phyloP scores from a whole-genome alignment of 2,797 vertebrate species.

The Mionectes olivaceus region DNA sequence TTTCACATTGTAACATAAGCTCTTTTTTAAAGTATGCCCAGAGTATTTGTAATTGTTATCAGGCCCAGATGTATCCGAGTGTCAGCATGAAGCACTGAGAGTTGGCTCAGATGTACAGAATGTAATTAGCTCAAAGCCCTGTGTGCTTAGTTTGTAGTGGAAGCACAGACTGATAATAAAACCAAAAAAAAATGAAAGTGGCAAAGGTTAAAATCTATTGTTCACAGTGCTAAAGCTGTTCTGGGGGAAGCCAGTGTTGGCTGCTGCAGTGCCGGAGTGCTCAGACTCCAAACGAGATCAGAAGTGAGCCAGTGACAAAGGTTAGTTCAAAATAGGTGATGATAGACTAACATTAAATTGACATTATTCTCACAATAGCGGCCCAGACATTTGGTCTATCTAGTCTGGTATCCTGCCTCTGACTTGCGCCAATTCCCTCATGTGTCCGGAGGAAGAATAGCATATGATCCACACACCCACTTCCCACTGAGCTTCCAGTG shows the following conservation, averaged over 20 bases:
- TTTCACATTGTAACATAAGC: conserved; percentile 80
- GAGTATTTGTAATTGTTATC: conserved; percentile 84
- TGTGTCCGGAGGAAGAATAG: conserved; percentile 64
- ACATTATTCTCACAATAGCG: conserved; percentile 68
- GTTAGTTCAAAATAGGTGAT: conserved; percentile 74
- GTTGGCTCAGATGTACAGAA: conserved; percentile 77
- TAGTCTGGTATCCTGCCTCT: conserved; percentile 58
- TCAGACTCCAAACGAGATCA: conserved; percentile 63
- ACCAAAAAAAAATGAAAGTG: conserved; percentile 72
- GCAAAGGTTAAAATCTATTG: conserved; percentile 76
- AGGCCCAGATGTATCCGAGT: conserved; percentile 79
- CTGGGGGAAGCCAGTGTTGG: conserved; percentile 18
- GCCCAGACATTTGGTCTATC: conserved; percentile 65
- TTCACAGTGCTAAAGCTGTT: conserved; percentile 61
- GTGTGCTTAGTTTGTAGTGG: conserved; percentile 66
- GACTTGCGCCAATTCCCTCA: conserved; percentile 45
- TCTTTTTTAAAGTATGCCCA: conserved; percentile 77
- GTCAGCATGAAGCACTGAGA: conserved; percentile 76
- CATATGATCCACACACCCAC: conserved; percentile 57
- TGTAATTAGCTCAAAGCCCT: conserved; percentile 80
- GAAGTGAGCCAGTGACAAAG: conserved; percentile 69
- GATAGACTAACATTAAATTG: conserved; percentile 68
- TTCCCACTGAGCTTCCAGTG: conserved; percentile 52
- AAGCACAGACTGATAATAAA: conserved; percentile 77
- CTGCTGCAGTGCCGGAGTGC: conserved; percentile 6